Percentiles rank a stretch among this genome's conserved stretches.
These are phyloP conservation scores for Tryphoninae sp. DNA, from an alignment of 2,888 invertebrate genomes.

Conservation along the genomic window DNA sequence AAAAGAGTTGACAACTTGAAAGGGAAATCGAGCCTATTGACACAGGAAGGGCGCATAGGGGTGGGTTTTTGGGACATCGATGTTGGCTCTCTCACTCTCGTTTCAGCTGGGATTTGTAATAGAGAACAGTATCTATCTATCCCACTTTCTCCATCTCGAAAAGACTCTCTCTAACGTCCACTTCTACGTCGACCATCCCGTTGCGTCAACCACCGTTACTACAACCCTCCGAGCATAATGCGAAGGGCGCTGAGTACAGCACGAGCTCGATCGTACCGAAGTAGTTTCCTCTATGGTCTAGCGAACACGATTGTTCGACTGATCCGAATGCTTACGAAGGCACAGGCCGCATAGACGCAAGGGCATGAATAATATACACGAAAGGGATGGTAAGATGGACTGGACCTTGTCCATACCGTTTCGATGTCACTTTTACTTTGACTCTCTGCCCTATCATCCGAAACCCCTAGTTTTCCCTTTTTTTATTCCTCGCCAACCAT, in stretches of 20 bases:
- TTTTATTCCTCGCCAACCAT: constrained; percentile 3
- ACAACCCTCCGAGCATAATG: constrained; percentile 55
- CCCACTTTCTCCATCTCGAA: background rate
- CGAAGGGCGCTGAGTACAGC: constrained; percentile 28
- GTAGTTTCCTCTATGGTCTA: constrained; percentile 39
- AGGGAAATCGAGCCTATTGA: constrained; percentile 82
- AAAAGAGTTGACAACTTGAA: constrained; percentile 82
- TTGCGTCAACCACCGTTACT: constrained; percentile 13
- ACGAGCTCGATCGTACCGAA: constrained; percentile 40
- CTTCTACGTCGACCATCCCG: constrained; percentile 45
- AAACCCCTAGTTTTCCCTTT: constrained; percentile 13
- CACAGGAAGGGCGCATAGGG: constrained; percentile 71
- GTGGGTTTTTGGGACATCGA: constrained; percentile 50
- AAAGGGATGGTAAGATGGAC: constrained; percentile 6
- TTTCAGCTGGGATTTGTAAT: constrained; percentile 38
- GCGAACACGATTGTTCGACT: constrained; percentile 53
- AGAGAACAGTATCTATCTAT: constrained; percentile 33
- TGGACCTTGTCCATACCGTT: constrained; percentile 1
- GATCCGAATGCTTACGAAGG: constrained; percentile 19
- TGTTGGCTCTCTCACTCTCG: constrained; percentile 48
- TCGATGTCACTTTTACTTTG: constrained; percentile 34
- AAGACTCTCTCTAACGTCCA: constrained; percentile 43
- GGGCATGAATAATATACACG: constrained; percentile 34
- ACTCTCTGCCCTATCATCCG: constrained; percentile 41
- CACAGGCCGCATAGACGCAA: constrained; percentile 9